Base-by-base conservation (phyloP, 2,797 vertebrate genomes). In the Discoglossus pictus region DNA sequence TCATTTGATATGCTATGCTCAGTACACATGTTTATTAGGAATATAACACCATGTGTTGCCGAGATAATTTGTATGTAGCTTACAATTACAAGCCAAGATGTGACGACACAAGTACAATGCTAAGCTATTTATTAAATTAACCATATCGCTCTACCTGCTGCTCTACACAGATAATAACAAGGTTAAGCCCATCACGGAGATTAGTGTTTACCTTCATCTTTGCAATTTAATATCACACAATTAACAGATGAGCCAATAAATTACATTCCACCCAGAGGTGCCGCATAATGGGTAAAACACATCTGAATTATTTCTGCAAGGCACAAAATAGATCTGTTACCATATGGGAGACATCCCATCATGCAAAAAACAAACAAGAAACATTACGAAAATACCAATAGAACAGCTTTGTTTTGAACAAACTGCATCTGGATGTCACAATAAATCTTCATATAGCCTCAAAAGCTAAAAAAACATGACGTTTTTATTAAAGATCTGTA, bases 391-490 rank as follows among this genome's bases (percentile, higher is more conserved):
- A 60, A 48, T 64, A 56, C 44, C 50, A 71, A 71, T 70, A 64
- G 64, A 71, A 39, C 53, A 64, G 61, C 53, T 71, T 43, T 64
- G 25, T 59, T 58, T 51, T 44, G 15, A 59, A 58, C 38, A 59
- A 64, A 58, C 36, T 70, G 44, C 68, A 70, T 71, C 61, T 52
- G 61, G 61, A 58, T 71, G 68, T 71, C 68, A 43, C 35, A 71
- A 64, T 71, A 71, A 43, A 71, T 64, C 52, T 71, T 43, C 25
- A 64, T 71, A 36, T 56, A 25, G 52, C 61, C 53, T 52, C 18
- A 36, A 20, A 34, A 52, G 20, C 27, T 58, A 31, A 43, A 42
- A 64, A 27, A 39, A 34, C 51, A 62, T 55, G 50, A 55, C 43
- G 17, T 23, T 34, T 70, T 48, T 70, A 58, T 64, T 63, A 63